Evolutionary conservation across 2,797 vertebrate genomes (phyloP).

Genomic region (Tapera naevia): DNA sequence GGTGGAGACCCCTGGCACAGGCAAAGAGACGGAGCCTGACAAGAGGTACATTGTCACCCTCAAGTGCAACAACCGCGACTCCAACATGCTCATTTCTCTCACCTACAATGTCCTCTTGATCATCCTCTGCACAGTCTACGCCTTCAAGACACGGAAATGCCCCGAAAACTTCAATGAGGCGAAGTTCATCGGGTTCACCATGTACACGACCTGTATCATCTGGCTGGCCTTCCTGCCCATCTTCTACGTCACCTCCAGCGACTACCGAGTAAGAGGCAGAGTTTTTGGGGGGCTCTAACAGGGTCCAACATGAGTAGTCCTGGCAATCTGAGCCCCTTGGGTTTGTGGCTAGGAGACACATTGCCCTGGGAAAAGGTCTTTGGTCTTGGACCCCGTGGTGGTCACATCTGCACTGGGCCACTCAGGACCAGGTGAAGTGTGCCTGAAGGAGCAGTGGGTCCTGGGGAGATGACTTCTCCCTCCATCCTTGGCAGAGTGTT

Average conservation of each 20-base stretch:
- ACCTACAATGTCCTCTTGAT: constrained; percentile 97
- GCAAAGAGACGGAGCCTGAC: constrained; percentile 91
- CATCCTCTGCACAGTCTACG: constrained; percentile 95
- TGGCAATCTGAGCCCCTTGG: accelerated
- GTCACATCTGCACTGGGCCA: neutral
- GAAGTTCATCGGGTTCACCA: constrained; percentile 99
- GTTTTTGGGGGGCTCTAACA: neutral
- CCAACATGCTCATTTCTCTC: constrained; percentile 95
- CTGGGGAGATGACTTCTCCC: neutral
- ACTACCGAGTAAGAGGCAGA: constrained; percentile 89
- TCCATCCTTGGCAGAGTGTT: neutral
- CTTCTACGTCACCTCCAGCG: constrained; percentile 98
- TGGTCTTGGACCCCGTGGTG: neutral
- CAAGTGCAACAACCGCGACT: constrained; percentile 94
- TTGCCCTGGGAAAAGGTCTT: neutral
- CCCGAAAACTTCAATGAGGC: constrained; percentile 99
- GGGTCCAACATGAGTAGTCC: neutral
- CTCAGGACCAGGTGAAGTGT: neutral
- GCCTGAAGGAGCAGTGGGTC: neutral
- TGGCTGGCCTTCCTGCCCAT: constrained; percentile 99
- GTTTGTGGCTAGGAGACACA: neutral
- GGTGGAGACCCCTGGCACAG: constrained; percentile 91
- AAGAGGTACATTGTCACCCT: constrained; percentile 93
- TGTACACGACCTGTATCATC: constrained; percentile 99
- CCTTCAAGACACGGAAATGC: constrained; percentile 98